These are phyloP conservation scores for Mastacembelus armatus DNA, from an alignment of 2,797 vertebrate genomes.

Conservation along the genomic window DNA sequence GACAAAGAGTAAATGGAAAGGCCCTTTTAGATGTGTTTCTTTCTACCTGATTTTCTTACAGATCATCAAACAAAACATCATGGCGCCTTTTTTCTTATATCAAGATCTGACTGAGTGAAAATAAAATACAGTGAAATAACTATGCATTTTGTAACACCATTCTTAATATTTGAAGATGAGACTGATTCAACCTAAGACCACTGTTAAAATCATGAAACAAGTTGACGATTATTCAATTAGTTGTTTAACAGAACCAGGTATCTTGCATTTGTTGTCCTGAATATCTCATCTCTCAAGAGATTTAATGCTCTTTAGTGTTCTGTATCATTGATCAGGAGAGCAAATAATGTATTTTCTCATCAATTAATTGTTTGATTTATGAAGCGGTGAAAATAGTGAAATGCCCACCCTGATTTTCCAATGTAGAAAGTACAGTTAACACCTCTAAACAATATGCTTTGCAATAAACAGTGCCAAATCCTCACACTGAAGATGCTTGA, in stretches of 20 bases:
- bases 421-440: too few species aligned
- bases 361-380: too few species aligned
- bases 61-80: conserved; percentile 53
- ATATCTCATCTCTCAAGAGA: background rate
- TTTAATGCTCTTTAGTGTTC: too few species aligned
- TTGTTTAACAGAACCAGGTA: background rate
- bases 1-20: conserved; percentile 28
- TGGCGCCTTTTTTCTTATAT: conserved; percentile 19
- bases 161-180: background rate
- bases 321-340: too few species aligned
- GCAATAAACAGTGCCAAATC: too few species aligned
- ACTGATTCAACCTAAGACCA: background rate
- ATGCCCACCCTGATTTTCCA: too few species aligned
- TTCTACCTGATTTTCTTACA: conserved; percentile 55
- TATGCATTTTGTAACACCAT: background rate
- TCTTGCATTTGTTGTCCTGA: background rate
- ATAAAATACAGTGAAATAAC: background rate
- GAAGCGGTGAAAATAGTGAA: too few species aligned
- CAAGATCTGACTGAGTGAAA: background rate
- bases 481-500: too few species aligned
- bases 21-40: conserved; percentile 37
- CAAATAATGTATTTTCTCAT: too few species aligned
- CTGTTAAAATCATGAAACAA: background rate
- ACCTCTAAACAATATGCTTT: too few species aligned
- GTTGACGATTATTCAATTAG: background rate